Base-by-base conservation (phyloP, 53 echinoderm and acorn worm genomes). In the Paracentrotus lividus region DNA sequence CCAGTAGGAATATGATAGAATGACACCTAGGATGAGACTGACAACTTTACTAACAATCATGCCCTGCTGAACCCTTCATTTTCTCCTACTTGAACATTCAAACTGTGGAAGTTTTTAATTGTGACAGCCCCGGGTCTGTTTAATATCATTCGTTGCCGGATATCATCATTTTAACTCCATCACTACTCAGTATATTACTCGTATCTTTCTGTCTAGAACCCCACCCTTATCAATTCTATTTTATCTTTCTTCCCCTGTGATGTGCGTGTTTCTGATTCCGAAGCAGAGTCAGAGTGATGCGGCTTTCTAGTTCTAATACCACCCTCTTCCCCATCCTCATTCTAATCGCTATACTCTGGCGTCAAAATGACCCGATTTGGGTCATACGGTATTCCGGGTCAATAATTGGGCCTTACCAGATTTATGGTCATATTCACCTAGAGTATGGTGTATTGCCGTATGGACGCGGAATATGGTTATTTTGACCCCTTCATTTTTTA, bases 101-200 rank as follows among this genome's bases (percentile, higher is more conserved):
- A 23, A 81, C 42, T 24, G 81, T 81, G 81, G 81, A 81, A 43
- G 81, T 81, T 81, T 81, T 81, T 81, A 81, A 81, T 81, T 45
- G 81, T 81, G 81, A 81, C 81, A 81, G 81, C 45, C 47, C 47
- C 10, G 47, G 2, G 81, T 47, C 81, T 81, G 81, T 47, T 27
- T 47, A 81, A 12, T 47, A 26, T 81, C 49, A 81, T 81, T 47
- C 10, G 42, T 47, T 45, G 81, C 44, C 47, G 81, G 81, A 81
- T 81, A 38, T 8, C 81, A 45, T 49, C 81, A n/a, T 49, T 49
- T 26, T n/a, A 0, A 45, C 9, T n/a, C 81, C 24, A 81, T 8
- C 47, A 1, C 15, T 42, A 27, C 2, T 44, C 81, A 47, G 2
- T 24, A 18, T 3, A n/a, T 47, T n/a, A 45, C 20, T 12, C 9